Percentiles rank a stretch among this genome's conserved stretches.
Conservation (phyloP, 2,888 invertebrate species). For the Stenolophus ochropezus region DNA sequence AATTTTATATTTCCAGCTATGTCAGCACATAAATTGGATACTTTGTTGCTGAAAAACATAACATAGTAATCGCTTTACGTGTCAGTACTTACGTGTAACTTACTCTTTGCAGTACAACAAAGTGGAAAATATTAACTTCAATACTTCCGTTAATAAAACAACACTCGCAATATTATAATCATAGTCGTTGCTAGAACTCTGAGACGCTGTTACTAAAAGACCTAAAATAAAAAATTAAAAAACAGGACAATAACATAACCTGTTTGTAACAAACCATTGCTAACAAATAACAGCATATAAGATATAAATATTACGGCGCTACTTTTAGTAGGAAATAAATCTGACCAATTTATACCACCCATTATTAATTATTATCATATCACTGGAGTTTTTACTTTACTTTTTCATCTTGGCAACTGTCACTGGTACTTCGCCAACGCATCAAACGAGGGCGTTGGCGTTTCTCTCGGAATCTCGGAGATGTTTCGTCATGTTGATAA, state of each 20-base stretch:
- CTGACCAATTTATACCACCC: constrained; percentile 70
- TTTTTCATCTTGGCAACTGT: background rate
- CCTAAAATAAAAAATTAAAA: constrained; percentile 77
- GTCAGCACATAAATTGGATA: constrained; percentile 76
- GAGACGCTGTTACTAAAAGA: constrained; percentile 93
- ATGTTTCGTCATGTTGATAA: too few relatives aligned
- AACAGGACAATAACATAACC: constrained; percentile 53
- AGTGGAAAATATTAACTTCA: constrained; percentile 86
- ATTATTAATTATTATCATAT: constrained; percentile 55
- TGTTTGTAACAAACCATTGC: constrained; percentile 83
- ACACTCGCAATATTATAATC: constrained; percentile 92
- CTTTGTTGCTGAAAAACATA: constrained; percentile 77
- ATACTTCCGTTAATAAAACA: constrained; percentile 89
- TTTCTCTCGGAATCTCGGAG: too few relatives aligned
- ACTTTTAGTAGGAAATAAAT: constrained; percentile 89
- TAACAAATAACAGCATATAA: constrained; percentile 92
- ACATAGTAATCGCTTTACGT: constrained; percentile 61
- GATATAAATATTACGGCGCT: constrained; percentile 87
- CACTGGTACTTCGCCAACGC: too few relatives aligned
- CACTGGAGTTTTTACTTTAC: background rate
- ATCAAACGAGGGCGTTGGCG: too few relatives aligned
- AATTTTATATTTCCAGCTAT: constrained; percentile 79
- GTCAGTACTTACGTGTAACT: constrained; percentile 66
- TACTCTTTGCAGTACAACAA: constrained; percentile 83
- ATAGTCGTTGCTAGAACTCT: constrained; percentile 86